A percentile compares a stretch with the other conserved stretches of the same genome.
These are phyloP conservation scores for Hartigia nigra DNA, from an alignment of 2,888 invertebrate species.

Conservation along the genomic window DNA sequence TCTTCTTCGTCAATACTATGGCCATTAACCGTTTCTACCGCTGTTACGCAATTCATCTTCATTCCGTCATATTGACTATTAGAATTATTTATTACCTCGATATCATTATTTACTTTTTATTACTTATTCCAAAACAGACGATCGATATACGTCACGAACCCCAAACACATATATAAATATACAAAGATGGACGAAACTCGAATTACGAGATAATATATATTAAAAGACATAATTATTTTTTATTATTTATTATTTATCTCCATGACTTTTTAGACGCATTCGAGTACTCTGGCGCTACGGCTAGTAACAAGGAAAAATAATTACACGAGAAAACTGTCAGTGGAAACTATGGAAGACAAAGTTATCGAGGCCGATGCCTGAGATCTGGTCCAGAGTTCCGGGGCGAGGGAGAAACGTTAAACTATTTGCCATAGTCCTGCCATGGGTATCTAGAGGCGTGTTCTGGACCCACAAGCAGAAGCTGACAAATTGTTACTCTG, in stretches of 20 bases:
- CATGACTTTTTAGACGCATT: not conserved
- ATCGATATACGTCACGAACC: not conserved
- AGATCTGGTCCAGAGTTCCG: not conserved
- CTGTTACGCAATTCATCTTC: not conserved
- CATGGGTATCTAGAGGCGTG: not conserved
- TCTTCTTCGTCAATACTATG: not conserved
- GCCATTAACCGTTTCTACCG: not conserved
- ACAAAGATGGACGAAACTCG: not conserved
- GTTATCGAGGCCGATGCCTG: not conserved
- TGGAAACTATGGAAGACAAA: not conserved
- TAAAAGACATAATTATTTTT: no score
- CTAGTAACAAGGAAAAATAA: not conserved
- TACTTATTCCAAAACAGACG: no score
- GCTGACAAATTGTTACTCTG: slow-evolving; percentile 42
- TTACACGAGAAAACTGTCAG: not conserved
- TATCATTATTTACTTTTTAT: not conserved
- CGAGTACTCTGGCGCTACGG: not conserved
- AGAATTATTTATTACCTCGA: not conserved
- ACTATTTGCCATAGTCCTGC: slow-evolving; percentile 20
- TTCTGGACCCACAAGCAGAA: not conserved
- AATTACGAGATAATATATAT: not conserved
- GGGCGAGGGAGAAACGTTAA: not conserved
- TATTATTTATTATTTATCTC: not conserved
- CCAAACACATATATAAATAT: not conserved
- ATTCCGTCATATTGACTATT: not conserved